phyloP scores from a whole-genome alignment of 2,113 vertebrate genomes.

The Pyxicephalus adspersus region DNA sequence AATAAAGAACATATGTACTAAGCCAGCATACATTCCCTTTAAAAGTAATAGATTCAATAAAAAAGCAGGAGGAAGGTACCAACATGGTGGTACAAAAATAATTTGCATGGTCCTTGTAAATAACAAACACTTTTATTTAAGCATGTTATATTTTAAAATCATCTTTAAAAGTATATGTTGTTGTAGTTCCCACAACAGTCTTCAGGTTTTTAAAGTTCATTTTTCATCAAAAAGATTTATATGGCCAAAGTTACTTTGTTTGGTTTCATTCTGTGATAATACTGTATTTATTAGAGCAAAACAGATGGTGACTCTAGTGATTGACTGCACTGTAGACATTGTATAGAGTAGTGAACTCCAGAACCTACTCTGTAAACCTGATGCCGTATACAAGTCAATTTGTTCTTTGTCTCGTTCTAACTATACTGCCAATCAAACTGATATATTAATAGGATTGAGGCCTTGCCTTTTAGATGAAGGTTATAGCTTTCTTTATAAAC shows the following conservation, averaged over 20 bases:
- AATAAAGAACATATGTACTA: no score
- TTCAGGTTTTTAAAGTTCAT: slow-evolving; percentile 5
- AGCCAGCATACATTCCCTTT: no score
- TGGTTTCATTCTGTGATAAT: slow-evolving; percentile 35
- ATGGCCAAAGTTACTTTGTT: slow-evolving; percentile 21
- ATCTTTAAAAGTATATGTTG: neutral
- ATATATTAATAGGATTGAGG: slow-evolving; percentile 45
- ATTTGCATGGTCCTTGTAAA: no score
- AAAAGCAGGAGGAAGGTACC: no score
- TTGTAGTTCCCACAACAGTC: neutral
- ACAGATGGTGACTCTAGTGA: slow-evolving; percentile 40
- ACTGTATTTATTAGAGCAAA: slow-evolving; percentile 45
- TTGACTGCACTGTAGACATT: slow-evolving; percentile 35
- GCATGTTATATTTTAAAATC: neutral
- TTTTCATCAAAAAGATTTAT: slow-evolving; percentile 25
- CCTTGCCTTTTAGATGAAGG: slow-evolving; percentile 23
- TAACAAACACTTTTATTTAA: neutral
- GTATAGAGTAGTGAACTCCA: slow-evolving; percentile 35
- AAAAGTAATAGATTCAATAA: no score
- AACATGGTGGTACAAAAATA: no score
- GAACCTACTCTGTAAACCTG: slow-evolving; percentile 31
- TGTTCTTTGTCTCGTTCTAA: slow-evolving; percentile 45
- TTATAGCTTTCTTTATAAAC: slow-evolving; percentile 39
- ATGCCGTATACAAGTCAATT: slow-evolving; percentile 40
- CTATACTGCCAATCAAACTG: slow-evolving; percentile 44